Base-by-base conservation (phyloP, 2,888 invertebrate genomes). In the Ptilodon capucinus region DNA sequence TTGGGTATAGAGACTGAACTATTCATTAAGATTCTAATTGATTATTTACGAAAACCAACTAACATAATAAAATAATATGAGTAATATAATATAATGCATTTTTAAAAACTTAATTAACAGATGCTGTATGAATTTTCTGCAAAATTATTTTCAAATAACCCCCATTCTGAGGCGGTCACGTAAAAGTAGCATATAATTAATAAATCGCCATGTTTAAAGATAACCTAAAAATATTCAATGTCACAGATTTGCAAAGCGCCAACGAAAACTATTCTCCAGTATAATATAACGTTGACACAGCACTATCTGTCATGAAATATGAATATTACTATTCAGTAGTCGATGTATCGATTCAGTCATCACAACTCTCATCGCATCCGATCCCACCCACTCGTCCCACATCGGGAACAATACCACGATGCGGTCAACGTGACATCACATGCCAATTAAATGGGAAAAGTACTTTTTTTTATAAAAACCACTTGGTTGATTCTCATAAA, bases 291-390 rank as follows among this genome's bases (percentile, higher is more conserved):
- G 46, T 46, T 19, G 38, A 19, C 38, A 19, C 44, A 30, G 40
- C 51, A 8, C 47, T 51, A 58, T 54, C 48, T 51, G 25, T 34
- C 38, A 41, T 55, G 54, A 60, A 60, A 58, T 55, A 63, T 68
- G 62, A 62, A 60, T 53, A 51, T 51, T 51, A 63, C 57, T 28
- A 64, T 50, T 54, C 49, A 54, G 57, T 42, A 56, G 64, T 62
- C 61, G 60, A 57, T 54, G 61, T 72, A 77, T 74, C 68, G 76
- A 78, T 76, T 73, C 73, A 53, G 48, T 65, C 64, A 65, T 65
- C 64, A 66, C 63, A 64, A 64, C 60, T 57, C 49, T 48, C 52
- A 39, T 40, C 40, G 48, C 49, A 58, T 62, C 66, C 65, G 68
- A 70, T 68, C 66, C 72, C 69, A 71, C 70, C 68, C 51, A 71